Evolutionary conservation across 2,113 vertebrate species (phyloP).

Genomic region (Machaerirhynchus nigripectus): DNA sequence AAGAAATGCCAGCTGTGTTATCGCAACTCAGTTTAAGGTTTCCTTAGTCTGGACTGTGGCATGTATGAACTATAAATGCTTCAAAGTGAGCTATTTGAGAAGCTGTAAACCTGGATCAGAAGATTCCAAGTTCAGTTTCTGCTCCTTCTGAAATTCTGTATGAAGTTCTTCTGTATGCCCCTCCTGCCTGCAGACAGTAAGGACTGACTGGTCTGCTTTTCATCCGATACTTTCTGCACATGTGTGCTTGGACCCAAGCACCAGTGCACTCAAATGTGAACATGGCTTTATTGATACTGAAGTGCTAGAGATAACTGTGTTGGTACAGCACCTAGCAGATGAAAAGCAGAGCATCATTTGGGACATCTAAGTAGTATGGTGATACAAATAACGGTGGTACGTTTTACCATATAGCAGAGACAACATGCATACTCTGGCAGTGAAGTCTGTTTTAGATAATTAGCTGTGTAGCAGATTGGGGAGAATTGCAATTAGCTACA

Average conservation of each 20-base stretch:
- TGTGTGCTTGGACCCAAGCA: not conserved
- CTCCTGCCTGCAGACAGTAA: not conserved
- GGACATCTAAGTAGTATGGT: not conserved
- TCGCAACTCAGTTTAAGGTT: not conserved
- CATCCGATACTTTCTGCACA: not conserved
- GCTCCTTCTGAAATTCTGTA: not conserved
- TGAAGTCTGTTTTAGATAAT: not conserved
- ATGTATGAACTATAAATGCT: not conserved
- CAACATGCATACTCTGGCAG: not conserved
- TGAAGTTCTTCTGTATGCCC: not conserved
- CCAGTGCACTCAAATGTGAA: not conserved
- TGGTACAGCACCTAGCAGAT: not conserved
- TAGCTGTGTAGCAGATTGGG: not conserved
- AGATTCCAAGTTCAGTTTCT: not conserved
- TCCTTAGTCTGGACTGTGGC: not conserved
- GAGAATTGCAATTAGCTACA: conserved; percentile 19
- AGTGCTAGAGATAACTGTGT: not conserved
- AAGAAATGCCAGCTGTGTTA: not conserved
- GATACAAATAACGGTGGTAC: not conserved
- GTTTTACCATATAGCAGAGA: not conserved
- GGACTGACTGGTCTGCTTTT: not conserved
- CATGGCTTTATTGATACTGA: not conserved
- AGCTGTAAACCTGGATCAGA: not conserved
- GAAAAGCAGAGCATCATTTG: not conserved
- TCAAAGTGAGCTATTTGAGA: not conserved